phyloP scores from a whole-genome alignment of 2,797 vertebrate genomes.

The Loris lydekkerianus region DNA sequence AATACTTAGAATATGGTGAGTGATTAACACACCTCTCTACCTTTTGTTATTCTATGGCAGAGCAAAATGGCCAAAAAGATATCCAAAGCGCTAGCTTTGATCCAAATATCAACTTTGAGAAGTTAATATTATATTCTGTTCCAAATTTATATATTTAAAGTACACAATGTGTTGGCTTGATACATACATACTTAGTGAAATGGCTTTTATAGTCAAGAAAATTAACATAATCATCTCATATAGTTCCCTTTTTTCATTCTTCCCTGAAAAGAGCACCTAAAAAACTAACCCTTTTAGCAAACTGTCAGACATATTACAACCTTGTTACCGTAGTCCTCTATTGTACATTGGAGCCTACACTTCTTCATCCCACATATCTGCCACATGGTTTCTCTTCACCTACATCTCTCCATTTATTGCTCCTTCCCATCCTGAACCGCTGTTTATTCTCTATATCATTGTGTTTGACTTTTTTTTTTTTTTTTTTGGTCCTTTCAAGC shows the following conservation, averaged over 20 bases:
- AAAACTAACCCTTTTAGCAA: background rate
- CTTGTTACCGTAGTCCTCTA: background rate
- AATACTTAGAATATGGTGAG: background rate
- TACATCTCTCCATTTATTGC: background rate
- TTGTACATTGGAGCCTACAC: background rate
- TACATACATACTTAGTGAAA: background rate
- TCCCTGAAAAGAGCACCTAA: background rate
- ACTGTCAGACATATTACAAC: background rate
- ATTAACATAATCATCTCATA: background rate
- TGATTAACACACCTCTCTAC: background rate
- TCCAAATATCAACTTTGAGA: background rate
- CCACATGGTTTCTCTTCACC: background rate
- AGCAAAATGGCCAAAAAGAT: background rate
- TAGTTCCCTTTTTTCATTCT: background rate
- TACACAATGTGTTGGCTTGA: background rate
- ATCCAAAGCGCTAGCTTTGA: background rate
- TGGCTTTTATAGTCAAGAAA: background rate
- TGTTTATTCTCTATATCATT: background rate
- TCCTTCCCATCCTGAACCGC: background rate
- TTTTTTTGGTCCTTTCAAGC: background rate
- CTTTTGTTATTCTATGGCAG: background rate
- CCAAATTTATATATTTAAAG: background rate
- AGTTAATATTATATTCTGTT: background rate
- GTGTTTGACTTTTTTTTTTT: background rate
- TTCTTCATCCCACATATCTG: background rate